These are phyloP conservation scores for Cydia fagiglandana DNA, from an alignment of 1,140 invertebrate genomes.

Conservation along the genomic window DNA sequence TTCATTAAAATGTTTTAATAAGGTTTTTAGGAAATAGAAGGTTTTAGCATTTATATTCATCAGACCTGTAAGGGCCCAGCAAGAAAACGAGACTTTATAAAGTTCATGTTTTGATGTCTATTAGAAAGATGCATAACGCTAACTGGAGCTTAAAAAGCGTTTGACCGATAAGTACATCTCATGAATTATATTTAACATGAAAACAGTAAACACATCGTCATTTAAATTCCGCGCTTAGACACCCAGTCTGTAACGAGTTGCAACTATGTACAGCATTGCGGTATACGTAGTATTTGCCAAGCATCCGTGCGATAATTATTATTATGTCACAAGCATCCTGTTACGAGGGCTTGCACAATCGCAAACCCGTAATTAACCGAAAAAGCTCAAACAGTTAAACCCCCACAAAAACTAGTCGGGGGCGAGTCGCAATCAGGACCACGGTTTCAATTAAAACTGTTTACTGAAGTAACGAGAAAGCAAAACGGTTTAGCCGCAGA, in stretches of 20 bases:
- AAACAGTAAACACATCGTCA: not conserved
- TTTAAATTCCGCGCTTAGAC: constrained; percentile 1
- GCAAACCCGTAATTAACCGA: constrained; percentile 17
- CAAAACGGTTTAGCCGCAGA: constrained; percentile 5
- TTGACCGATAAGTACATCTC: not conserved
- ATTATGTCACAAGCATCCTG: constrained; percentile 30
- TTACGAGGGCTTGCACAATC: constrained; percentile 20
- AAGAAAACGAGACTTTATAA: too few relatives aligned
- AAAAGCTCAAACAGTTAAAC: constrained; percentile 20
- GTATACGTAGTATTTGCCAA: constrained; percentile 20
- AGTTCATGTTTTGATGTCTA: too few relatives aligned
- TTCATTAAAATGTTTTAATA: too few relatives aligned
- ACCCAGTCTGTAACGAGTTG: constrained; percentile 9
- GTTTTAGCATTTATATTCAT: too few relatives aligned
- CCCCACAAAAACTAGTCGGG: constrained; percentile 21
- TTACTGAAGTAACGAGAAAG: constrained; percentile 30
- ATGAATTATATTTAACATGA: not conserved
- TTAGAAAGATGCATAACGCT: too few relatives aligned
- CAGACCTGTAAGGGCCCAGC: too few relatives aligned
- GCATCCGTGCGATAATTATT: constrained; percentile 23
- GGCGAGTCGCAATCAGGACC: constrained; percentile 25
- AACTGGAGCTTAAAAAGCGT: too few relatives aligned
- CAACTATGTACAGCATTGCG: constrained; percentile 5
- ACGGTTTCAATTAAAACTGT: constrained; percentile 31
- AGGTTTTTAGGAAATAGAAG: too few relatives aligned